Base-by-base conservation (phyloP, 2,888 invertebrate species). In the Seira ritae region DNA sequence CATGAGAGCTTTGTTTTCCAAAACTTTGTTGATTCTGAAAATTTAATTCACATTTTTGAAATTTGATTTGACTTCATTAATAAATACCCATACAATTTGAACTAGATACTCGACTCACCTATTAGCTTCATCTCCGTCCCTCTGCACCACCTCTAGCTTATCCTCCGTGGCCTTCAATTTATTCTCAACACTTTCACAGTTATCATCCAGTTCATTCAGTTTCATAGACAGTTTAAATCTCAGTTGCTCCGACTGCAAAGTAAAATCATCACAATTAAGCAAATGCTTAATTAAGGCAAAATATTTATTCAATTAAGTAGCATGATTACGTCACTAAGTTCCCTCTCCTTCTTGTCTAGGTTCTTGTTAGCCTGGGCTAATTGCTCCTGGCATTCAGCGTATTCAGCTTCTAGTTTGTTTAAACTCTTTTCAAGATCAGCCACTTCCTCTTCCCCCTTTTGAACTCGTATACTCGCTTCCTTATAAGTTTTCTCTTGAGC, bases 161-260 rank as follows among this genome's bases (percentile, higher is more conserved):
- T 71, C 71, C 62, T 46, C 37, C 0, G 73, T 79, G 6, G 66
- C 50, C 19, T 72, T 31, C 12, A 73, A 55, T 55, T 79, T 72
- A 31, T 79, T 72, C 55, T 79, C 68, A 20, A 37, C 22, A 17
- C 24, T 19, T 46, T 72, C 46, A 37, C 23, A 66, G 0, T 50
- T 23, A 15, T 73, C 68, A 31, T 79, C 79, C 20, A 67, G 46
- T 42, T 67, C 67, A 12, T 67, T 22, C 50, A 79, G 37, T 10
- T 69, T 12, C 62, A 62, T 62, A 4, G 62, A 62, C 12, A 62
- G 4, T 22, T 62, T 62, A 22, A 62, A 62, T 8, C 19, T 62
- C 15, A 62, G 62, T 62, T 62, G 62, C 12, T 62, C 62, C 8
- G 62, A 20, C 62, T 62, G 22, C 10, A 62, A 62, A 55, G 17